These are phyloP conservation scores for Kuschelorhynchus macadamiae DNA, from an alignment of 2,888 invertebrate species.

Conservation along the genomic window DNA sequence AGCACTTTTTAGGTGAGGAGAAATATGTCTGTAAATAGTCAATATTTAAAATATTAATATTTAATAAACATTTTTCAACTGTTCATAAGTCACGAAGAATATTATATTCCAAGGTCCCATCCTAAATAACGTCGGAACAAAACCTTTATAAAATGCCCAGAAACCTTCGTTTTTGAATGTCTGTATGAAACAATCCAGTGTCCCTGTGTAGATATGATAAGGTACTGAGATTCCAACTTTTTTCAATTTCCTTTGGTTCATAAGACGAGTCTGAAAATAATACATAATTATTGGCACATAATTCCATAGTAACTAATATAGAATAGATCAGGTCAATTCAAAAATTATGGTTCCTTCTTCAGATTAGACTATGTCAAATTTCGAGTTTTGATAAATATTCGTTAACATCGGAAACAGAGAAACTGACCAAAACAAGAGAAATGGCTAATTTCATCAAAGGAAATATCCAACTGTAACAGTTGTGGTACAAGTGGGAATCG, in stretches of 20 bases:
- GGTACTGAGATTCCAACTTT: slow-evolving; percentile 69
- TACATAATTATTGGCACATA: too few relatives aligned
- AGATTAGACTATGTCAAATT: too few relatives aligned
- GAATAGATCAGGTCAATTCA: too few relatives aligned
- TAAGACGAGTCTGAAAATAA: slow-evolving; percentile 83
- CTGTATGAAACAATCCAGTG: slow-evolving; percentile 78
- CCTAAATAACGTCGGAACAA: slow-evolving; percentile 94
- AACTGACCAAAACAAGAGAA: too few relatives aligned
- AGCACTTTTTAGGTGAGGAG: slow-evolving; percentile 23
- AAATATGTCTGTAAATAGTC: slow-evolving; percentile 26
- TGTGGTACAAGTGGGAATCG: too few relatives aligned
- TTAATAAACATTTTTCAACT: slow-evolving; percentile 82
- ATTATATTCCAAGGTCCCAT: slow-evolving; percentile 99
- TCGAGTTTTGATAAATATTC: too few relatives aligned
- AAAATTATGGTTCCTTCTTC: too few relatives aligned
- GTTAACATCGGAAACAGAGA: too few relatives aligned
- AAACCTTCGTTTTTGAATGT: slow-evolving; percentile 91
- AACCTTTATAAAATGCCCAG: slow-evolving; percentile 92
- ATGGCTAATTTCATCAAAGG: too few relatives aligned
- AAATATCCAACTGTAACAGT: too few relatives aligned
- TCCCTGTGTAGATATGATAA: slow-evolving; percentile 82
- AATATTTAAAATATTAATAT: slow-evolving; percentile 17
- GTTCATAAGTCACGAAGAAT: slow-evolving; percentile 95
- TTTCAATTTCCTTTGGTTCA: slow-evolving; percentile 86
- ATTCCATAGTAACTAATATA: too few relatives aligned